Evolutionary conservation across 92 coral and sea anemone genomes (phyloP), one percentile per base, ranked within the genome.

Genomic region (Epizoanthus ramosus): DNA sequence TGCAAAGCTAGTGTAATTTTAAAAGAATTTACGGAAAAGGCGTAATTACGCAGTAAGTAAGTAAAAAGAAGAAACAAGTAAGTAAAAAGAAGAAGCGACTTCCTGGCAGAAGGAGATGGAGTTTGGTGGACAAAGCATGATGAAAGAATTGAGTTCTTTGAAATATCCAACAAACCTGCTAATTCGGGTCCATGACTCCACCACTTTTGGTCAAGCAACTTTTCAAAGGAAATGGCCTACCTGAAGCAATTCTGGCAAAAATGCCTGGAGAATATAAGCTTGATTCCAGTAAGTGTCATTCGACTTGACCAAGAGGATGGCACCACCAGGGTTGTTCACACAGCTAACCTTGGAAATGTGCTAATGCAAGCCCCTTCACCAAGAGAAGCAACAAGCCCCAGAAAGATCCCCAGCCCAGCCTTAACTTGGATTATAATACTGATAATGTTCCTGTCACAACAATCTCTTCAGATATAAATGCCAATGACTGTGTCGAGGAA

Each of bases 91-190:
- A n/a, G n/a, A n/a, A n/a, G n/a, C n/a, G n/a, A n/a, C n/a, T n/a
- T n/a, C n/a, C n/a, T n/a, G n/a, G n/a, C n/a, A n/a, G n/a, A 87
- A 60, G 92, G 92, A 35, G 73, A 85, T 45, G 80, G 92, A 0
- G 82, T 87, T 0, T 90, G 93, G 89, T 87, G 96, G 94, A 86
- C 35, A 8, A 91, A 90, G 19, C 88, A 85, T 57, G 90, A 73
- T 31, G 85, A 81, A 41, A 18, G 43, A 67, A 84, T 87, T 69
- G 88, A 90, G 71, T 92, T 90, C 80, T 84, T 89, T 74, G 93
- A 92, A 64, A 89, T 76, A n/a, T 75, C 69, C 68, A n/a, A 76
- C 41, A 39, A 17, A 19, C 70, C 68, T 22, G 41, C 73, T 8
- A 53, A 71, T 69, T 33, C 84, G 66, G 84, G 88, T 15, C 88